Percentiles rank a stretch among this genome's conserved stretches.
Evolutionary conservation across 2,797 vertebrate species (phyloP).

Genomic region (Ataeniobius toweri): DNA sequence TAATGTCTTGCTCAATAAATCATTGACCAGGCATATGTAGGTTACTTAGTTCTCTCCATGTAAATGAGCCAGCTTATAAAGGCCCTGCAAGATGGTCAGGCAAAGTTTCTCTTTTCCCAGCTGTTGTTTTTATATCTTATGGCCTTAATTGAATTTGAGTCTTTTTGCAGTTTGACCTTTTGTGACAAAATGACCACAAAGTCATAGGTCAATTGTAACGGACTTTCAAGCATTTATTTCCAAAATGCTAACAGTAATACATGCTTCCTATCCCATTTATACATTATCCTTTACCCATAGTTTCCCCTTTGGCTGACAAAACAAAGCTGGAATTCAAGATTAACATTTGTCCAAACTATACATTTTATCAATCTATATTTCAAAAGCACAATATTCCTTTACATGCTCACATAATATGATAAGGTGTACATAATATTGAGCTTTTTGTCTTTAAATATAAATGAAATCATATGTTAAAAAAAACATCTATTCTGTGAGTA

Average conservation of each 20-base stretch:
- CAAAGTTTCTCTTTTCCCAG: neutral
- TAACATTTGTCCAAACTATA: neutral
- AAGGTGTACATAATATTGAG: neutral
- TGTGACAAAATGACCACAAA: neutral
- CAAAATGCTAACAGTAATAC: neutral
- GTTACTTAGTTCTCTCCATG: conserved; percentile 1
- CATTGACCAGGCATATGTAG: conserved; percentile 5
- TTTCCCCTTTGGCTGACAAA: neutral
- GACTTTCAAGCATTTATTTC: neutral
- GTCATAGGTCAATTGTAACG: neutral
- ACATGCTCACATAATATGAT: neutral
- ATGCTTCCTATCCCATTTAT: neutral
- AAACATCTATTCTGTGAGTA: neutral
- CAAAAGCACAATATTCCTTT: neutral
- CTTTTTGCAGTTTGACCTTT: neutral
- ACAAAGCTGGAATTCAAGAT: neutral
- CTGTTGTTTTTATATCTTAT: neutral
- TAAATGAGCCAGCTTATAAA: neutral
- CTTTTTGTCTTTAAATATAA: neutral
- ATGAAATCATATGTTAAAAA: neutral
- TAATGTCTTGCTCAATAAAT: neutral
- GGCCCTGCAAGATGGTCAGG: neutral
- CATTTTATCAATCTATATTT: neutral
- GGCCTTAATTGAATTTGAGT: neutral
- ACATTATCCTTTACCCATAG: neutral